phyloP scores from a whole-genome alignment of 2,888 invertebrate genomes.

The Ligdia adustata region DNA sequence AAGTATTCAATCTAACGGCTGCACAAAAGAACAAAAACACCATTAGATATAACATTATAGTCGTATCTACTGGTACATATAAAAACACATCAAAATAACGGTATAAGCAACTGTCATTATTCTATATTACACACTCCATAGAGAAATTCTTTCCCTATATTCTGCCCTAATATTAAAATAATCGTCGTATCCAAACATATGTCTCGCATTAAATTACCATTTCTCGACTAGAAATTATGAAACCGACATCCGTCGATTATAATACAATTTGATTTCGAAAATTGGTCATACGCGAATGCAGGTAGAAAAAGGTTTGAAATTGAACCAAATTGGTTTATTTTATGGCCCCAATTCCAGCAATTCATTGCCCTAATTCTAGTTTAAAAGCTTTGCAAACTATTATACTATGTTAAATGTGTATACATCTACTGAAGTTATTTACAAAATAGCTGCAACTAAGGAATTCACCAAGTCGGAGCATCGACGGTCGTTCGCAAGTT shows the following conservation, averaged over 20 bases:
- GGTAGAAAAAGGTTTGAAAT: constrained; percentile 47
- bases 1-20: too few species aligned
- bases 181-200: constrained; percentile 52
- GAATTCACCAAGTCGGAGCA: too few species aligned
- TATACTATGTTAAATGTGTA: too few species aligned
- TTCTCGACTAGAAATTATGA: constrained; percentile 47
- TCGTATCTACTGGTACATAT: too few species aligned
- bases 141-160: constrained; percentile 27
- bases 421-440: too few species aligned
- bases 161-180: constrained; percentile 57
- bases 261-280: constrained; percentile 61
- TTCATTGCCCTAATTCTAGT: not conserved
- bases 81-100: constrained; percentile 12
- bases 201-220: constrained; percentile 60
- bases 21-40: too few species aligned
- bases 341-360: not conserved
- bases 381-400: too few species aligned
- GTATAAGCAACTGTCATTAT: constrained; percentile 17
- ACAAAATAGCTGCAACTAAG: too few species aligned
- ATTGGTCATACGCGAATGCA: constrained; percentile 37
- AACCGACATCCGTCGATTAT: constrained; percentile 70
- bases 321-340: constrained; percentile 34
- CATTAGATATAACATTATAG: too few species aligned
- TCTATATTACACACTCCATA: constrained; percentile 5
- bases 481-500: constrained; percentile 3